Base-by-base conservation (phyloP, 2,888 invertebrate species). In the Archaeoteleia sp. region DNA sequence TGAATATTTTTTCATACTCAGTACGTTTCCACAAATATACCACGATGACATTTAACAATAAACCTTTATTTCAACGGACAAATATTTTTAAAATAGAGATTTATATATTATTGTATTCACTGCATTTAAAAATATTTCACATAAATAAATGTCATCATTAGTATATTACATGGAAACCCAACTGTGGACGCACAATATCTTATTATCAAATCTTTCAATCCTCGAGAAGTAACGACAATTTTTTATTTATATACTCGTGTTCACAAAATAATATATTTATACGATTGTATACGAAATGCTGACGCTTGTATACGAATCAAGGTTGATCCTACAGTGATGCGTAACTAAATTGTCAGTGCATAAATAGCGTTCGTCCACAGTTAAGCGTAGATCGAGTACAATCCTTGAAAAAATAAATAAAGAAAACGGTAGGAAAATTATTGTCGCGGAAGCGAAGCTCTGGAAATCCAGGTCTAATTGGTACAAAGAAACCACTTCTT, bases 401-500 rank as follows among this genome's bases (percentile, higher is more conserved):
- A 42, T 37, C 15, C 15, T 20, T 14, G 15, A 53, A 57, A 29
- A 43, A 35, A 34, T 66, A 39, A 20, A 9, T 15, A 48, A 39
- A 53, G 51, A 53, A 48, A 71, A 70, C 35, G 51, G 37, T 51
- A 42, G 57, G 70, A 70, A 68, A 60, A 70, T 60, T 55, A 55
- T 74, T 72, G 77, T 77, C 76, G 75, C 61, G 78, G 75, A 78
- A 71, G 71, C 67, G 68, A 54, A 68, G 68, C 70, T 73, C 68
- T 74, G 73, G 72, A 76, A 78, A 77, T 76, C 74, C 81, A 81
- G 82, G 78, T 82, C 78, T 81, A 80, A 78, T 81, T 75, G 83
- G 83, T 84, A 84, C 84, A 83, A 84, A 82, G 72, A 81, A 82
- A 84, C 80, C 84, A 84, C 77, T 81, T 84, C 83, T 84, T 84